Percentiles rank a stretch among this genome's conserved stretches.
phyloP scores from a whole-genome alignment of 2,888 invertebrate genomes.

The Taenaris catops region DNA sequence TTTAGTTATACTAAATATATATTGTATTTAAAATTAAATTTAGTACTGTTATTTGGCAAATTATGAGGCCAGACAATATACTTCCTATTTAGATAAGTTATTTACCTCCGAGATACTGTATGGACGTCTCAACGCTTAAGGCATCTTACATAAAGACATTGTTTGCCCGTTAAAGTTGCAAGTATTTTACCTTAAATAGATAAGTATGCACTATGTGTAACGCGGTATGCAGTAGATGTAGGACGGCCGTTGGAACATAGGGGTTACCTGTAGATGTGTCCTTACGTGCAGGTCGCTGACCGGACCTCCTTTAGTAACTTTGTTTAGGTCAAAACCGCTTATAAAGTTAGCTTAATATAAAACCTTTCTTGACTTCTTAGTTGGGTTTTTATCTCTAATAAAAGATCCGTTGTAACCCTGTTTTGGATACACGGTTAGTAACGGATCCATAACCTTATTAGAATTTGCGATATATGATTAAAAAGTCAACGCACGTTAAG shows the following conservation, averaged over 20 bases:
- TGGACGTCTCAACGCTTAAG: slow-evolving; percentile 6
- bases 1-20: too few relatives aligned
- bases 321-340: slow-evolving; percentile 31
- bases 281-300: slow-evolving; percentile 32
- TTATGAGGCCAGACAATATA: too few relatives aligned
- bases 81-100: too few relatives aligned
- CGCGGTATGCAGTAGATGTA: slow-evolving; percentile 27
- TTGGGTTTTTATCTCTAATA: slow-evolving; percentile 9
- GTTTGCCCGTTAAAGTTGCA: slow-evolving; percentile 11
- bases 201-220: slow-evolving; percentile 22
- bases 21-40: too few relatives aligned
- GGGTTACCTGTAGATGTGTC: slow-evolving; percentile 15
- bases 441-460: slow-evolving; percentile 48
- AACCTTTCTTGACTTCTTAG: slow-evolving; percentile 5
- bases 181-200: slow-evolving; percentile 21
- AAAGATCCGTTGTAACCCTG: slow-evolving; percentile 10
- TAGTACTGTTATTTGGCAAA: too few relatives aligned
- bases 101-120: background rate
- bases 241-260: slow-evolving; percentile 27
- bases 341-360: slow-evolving; percentile 6
- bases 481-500: too few relatives aligned
- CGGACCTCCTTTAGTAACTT: slow-evolving; percentile 32
- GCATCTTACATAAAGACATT: slow-evolving; percentile 6
- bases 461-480: slow-evolving; percentile 45
- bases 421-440: slow-evolving; percentile 34